These are phyloP conservation scores for Spatulosminthurus flaviceps DNA, from an alignment of 2,888 invertebrate species.

Conservation along the genomic window DNA sequence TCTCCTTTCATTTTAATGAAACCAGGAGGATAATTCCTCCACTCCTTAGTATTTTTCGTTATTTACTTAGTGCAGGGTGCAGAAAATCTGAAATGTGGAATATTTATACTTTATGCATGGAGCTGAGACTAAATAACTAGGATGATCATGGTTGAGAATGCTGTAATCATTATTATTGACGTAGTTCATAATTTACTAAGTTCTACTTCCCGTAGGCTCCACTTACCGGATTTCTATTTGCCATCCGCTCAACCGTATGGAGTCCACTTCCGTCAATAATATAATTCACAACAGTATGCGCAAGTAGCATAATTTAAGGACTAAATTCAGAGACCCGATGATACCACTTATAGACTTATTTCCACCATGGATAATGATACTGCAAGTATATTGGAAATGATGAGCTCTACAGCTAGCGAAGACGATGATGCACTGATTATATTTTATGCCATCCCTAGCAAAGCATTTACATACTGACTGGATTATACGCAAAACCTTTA, in stretches of 20 bases:
- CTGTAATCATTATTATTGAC: slow-evolving; percentile 20
- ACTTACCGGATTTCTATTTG: slow-evolving; percentile 28
- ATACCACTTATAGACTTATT: slow-evolving; percentile 1
- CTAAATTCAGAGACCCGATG: neutral
- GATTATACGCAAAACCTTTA: too few relatives aligned
- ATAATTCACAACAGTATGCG: too few relatives aligned
- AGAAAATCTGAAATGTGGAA: neutral
- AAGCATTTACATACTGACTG: too few relatives aligned
- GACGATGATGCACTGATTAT: slow-evolving; percentile 24
- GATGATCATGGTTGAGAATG: neutral
- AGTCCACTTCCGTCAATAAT: slow-evolving; percentile 23
- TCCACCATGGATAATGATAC: neutral
- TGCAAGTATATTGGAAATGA: neutral
- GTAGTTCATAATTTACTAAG: slow-evolving; percentile 4
- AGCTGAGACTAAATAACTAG: neutral
- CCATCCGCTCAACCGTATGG: slow-evolving; percentile 13
- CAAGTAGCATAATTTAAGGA: neutral
- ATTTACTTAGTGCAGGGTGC: too few relatives aligned
- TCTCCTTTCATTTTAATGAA: neutral
- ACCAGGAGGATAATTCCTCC: too few relatives aligned
- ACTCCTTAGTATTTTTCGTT: too few relatives aligned
- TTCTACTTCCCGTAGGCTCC: slow-evolving; percentile 18
- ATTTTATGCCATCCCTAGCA: too few relatives aligned
- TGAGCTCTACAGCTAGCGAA: neutral
- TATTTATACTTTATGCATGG: slow-evolving; percentile 22